These are phyloP conservation scores for Lepisosteus oculatus DNA, from an alignment of 2,113 vertebrate species.

Conservation along the genomic window DNA sequence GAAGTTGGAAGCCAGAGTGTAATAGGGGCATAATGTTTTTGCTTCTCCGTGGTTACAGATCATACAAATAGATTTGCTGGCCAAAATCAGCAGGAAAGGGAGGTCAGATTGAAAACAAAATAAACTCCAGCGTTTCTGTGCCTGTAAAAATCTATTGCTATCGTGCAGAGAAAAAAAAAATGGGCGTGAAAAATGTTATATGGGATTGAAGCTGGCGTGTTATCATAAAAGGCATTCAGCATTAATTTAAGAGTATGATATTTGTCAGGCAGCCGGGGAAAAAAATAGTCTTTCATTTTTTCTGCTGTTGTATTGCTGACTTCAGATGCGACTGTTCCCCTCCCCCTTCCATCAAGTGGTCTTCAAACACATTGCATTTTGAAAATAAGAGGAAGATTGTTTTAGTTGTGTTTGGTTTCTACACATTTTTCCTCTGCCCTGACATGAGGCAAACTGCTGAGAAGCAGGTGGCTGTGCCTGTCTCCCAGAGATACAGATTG, in stretches of 20 bases:
- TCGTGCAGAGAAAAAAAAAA: neutral
- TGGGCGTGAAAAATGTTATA: conserved; percentile 16
- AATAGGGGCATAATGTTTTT: neutral
- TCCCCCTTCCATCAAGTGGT: conserved; percentile 11
- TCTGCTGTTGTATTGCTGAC: conserved; percentile 9
- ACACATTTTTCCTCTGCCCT: conserved; percentile 36
- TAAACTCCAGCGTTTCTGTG: neutral
- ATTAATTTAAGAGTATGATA: conserved; percentile 17
- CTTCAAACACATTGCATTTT: conserved; percentile 7
- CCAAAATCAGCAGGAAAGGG: neutral
- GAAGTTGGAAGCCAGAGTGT: neutral
- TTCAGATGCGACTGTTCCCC: neutral
- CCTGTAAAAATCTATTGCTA: neutral
- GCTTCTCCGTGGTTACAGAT: neutral
- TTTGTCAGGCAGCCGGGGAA: conserved; percentile 5
- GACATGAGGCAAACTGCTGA: conserved; percentile 45
- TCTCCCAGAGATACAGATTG: conserved; percentile 69
- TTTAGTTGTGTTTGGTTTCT: conserved; percentile 53
- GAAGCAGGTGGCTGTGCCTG: conserved; percentile 71
- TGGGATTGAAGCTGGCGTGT: conserved; percentile 12
- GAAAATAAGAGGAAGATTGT: conserved; percentile 40
- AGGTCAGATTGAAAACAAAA: neutral
- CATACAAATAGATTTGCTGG: too few species aligned
- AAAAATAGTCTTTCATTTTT: neutral
- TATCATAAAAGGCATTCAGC: conserved; percentile 12